A percentile compares a stretch with the other conserved stretches of the same genome.
phyloP scores from a whole-genome alignment of 2,797 vertebrate species.

The Gadopsis marmoratus region DNA sequence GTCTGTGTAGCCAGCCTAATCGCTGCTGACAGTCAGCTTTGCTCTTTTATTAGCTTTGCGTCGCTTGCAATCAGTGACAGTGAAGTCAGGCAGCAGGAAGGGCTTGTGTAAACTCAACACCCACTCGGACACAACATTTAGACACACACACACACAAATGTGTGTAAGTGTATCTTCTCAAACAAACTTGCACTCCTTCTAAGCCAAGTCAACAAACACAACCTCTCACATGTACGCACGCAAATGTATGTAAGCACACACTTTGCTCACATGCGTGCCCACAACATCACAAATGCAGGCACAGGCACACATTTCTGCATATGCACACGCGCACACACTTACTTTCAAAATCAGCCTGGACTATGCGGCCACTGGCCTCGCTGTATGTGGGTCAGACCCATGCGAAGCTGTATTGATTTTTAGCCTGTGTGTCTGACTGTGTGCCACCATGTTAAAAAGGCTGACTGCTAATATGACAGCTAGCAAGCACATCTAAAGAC shows the following conservation, averaged over 20 bases:
- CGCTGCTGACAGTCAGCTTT: constrained; percentile 94
- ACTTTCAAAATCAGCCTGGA: constrained; percentile 52
- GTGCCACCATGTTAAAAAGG: constrained; percentile 72
- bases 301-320: constrained; percentile 2
- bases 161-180: constrained; percentile 25
- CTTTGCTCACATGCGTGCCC: neutral
- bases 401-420: constrained; percentile 89
- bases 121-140: constrained; percentile 66
- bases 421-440: constrained; percentile 74
- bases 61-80: constrained; percentile 93
- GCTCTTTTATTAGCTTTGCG: constrained; percentile 95
- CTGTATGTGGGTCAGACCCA: constrained; percentile 86
- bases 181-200: constrained; percentile 12
- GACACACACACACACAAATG: constrained; percentile 31
- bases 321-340: constrained; percentile 3
- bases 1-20: constrained; percentile 92
- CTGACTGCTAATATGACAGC: constrained; percentile 75
- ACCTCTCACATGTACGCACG: neutral
- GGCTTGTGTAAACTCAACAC: constrained; percentile 91
- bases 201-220: constrained; percentile 27
- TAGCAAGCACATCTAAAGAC: constrained; percentile 54
- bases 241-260: neutral
- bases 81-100: constrained; percentile 94
- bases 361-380: constrained; percentile 59
- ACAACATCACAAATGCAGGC: constrained; percentile 30